Base-by-base conservation (phyloP, 2,797 vertebrate species). In the Spinus pinus region DNA sequence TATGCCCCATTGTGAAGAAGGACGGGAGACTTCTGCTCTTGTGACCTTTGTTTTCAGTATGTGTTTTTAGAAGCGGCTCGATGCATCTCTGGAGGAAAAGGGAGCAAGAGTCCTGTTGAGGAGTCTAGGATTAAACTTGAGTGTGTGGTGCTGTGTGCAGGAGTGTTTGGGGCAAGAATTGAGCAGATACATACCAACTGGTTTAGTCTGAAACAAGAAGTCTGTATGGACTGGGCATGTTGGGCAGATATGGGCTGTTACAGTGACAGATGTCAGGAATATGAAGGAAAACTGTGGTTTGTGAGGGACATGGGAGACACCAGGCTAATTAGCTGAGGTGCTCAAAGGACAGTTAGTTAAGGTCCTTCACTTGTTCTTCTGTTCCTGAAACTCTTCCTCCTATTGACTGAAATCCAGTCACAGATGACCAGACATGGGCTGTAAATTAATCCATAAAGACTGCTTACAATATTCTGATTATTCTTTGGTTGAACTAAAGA, bases 351-450 rank as follows among this genome's bases (percentile, higher is more conserved):
- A 42, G 3, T 60, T 62, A 46, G 2, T 83, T 82, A 51, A 73
- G 7, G 27, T 82, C 24, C 24, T 91, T 83, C n/a, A 6, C 28
- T 67, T 91, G 33, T 51, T 82, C 35, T 73, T 84, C 14, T 84
- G 7, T 57, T 89, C 14, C 21, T 73, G 46, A 73, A 88, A 33
- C 42, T 50, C 5, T 81, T 89, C 16, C 5, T 88, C 23, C 27
- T 88, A 13, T 72, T 93, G 39, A 46, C 35, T 58, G 62, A 90
- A 86, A 77, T 81, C 46, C 41, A 33, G 42, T 53, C 33, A 57
- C 46, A 57, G n/a, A 49, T 67, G 53, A 90, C 42, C 22, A 65
- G 49, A 51, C 8, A 14, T 11, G 7, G 27, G 30, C 25, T 78
- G 50, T 7, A 71, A 65, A 67, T 88, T 56, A 91, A 74, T 90